Conservation (phyloP, 2,888 invertebrate genomes). For the Rhagium mordax region DNA sequence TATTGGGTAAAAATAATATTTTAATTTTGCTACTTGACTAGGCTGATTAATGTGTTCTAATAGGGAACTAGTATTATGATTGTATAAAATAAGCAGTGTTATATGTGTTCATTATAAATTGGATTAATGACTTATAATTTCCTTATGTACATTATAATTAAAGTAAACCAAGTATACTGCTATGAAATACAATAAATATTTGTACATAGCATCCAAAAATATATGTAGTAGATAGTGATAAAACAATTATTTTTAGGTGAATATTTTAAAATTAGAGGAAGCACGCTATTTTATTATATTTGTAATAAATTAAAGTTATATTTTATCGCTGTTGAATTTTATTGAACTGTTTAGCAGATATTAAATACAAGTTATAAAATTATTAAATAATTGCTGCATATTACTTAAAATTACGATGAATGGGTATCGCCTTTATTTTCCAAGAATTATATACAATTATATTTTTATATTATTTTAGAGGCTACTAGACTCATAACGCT, state of each 20-base stretch:
- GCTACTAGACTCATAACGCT: too few species aligned
- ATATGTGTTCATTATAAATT: constrained; percentile 20
- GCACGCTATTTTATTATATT: constrained; percentile 48
- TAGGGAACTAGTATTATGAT: constrained; percentile 2
- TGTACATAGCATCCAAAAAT: constrained; percentile 47
- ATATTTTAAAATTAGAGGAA: constrained; percentile 26
- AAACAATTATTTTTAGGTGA: constrained; percentile 30
- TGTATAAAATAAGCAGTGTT: constrained; percentile 15
- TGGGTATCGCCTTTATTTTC: too few species aligned
- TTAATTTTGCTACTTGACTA: constrained; percentile 28
- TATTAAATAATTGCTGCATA: background rate
- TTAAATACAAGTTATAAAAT: background rate
- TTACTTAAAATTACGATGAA: background rate
- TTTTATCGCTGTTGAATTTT: background rate
- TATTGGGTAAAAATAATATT: background rate
- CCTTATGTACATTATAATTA: constrained; percentile 16
- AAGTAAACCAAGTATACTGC: constrained; percentile 45
- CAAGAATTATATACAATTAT: too few species aligned
- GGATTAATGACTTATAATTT: background rate
- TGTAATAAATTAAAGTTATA: constrained; percentile 41
- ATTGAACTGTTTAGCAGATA: background rate
- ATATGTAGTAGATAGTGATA: constrained; percentile 2
- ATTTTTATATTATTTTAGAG: background rate
- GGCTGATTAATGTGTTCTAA: constrained; percentile 28
- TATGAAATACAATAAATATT: constrained; percentile 53